phyloP scores from a whole-genome alignment of 2,888 invertebrate species.

The Acleris laterana region DNA sequence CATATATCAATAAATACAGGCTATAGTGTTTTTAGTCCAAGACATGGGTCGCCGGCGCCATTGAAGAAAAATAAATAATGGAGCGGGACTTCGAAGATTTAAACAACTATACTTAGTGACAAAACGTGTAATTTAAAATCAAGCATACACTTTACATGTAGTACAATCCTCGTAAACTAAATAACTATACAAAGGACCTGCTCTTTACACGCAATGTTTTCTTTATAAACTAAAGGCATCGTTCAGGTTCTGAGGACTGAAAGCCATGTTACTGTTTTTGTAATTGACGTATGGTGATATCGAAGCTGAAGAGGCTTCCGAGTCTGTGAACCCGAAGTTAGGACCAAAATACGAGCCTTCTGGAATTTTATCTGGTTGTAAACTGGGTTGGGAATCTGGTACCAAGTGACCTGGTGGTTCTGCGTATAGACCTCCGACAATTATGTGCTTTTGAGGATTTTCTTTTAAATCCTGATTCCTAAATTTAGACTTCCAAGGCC shows the following conservation, averaged over 20 bases:
- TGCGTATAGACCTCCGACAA: constrained; percentile 74
- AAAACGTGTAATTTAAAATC: no score
- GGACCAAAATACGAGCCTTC: constrained; percentile 43
- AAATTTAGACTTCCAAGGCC: constrained; percentile 50
- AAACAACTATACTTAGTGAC: no score
- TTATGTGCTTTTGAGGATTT: constrained; percentile 48
- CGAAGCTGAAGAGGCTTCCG: constrained; percentile 55
- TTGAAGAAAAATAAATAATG: no score
- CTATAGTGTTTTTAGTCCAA: no score
- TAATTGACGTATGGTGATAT: constrained; percentile 74
- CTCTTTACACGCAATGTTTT: no score
- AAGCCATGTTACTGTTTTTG: constrained; percentile 76
- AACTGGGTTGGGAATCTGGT: constrained; percentile 53
- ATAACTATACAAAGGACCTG: no score
- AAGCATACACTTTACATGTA: no score
- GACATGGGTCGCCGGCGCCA: no score
- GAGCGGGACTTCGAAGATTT: no score
- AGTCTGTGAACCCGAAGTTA: constrained; percentile 48
- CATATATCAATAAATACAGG: no score
- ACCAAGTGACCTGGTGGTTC: constrained; percentile 72
- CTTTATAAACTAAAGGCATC: constrained; percentile 71
- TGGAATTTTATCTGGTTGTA: constrained; percentile 42
- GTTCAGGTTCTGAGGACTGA: constrained; percentile 78
- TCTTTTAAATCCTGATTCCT: constrained; percentile 40
- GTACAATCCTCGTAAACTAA: no score